phyloP scores from a whole-genome alignment of 2,113 vertebrate genomes.

The Bubalus kerabau region DNA sequence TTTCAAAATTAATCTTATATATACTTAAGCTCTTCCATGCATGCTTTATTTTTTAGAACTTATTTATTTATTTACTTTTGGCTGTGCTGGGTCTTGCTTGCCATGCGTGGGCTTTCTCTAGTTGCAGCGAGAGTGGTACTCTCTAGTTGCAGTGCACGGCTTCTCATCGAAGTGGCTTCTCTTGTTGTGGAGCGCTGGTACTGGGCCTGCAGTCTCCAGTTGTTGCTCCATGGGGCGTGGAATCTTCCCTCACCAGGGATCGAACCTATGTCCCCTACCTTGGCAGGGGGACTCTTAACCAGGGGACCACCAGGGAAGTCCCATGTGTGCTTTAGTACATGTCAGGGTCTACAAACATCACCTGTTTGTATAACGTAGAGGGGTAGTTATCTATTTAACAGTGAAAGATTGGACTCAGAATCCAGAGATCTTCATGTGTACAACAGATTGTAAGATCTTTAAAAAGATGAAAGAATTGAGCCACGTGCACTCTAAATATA shows the following conservation, averaged over 20 bases:
- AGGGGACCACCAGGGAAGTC: neutral
- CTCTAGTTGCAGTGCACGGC: fast-evolving
- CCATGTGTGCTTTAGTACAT: neutral
- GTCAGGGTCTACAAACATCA: neutral
- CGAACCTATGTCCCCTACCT: neutral
- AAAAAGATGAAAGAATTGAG: neutral
- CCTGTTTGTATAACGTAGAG: neutral
- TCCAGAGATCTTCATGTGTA: neutral
- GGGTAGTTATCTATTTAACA: neutral
- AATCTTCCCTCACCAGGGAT: neutral
- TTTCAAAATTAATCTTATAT: neutral
- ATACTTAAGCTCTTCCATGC: neutral
- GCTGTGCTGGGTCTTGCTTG: neutral
- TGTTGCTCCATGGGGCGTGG: fast-evolving
- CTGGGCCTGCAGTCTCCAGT: neutral
- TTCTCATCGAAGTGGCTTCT: neutral
- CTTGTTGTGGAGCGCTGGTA: neutral
- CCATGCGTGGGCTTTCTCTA: neutral
- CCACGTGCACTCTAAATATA: fast-evolving
- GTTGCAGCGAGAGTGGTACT: neutral
- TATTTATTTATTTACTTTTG: neutral
- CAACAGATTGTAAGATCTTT: neutral
- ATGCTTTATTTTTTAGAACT: neutral
- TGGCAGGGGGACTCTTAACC: neutral
- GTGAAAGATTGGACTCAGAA: neutral